Conservation (phyloP, 2,113 vertebrate genomes). For the Apus apus region DNA sequence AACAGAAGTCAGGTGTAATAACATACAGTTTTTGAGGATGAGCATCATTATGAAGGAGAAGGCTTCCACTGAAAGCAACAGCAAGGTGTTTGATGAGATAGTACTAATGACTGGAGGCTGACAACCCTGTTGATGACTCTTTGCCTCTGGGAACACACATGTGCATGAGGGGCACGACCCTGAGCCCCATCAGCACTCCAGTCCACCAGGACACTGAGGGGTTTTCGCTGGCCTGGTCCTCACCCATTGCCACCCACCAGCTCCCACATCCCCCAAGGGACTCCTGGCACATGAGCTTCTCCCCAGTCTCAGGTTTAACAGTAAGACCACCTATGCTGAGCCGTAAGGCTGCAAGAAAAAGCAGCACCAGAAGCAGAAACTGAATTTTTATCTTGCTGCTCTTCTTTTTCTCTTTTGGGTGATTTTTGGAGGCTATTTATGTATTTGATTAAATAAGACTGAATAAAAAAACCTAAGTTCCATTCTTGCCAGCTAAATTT, state of each 20-base stretch:
- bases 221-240: not conserved
- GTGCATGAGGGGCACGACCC: not conserved
- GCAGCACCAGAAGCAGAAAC: not conserved
- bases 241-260: not conserved
- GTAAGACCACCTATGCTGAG: not conserved
- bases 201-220: not conserved
- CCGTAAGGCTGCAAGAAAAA: not conserved
- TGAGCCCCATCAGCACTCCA: not conserved
- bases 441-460: not conserved
- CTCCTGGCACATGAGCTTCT: fast-evolving
- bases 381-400: not conserved
- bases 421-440: not conserved
- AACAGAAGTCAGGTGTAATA: not conserved
- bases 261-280: not conserved
- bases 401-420: not conserved
- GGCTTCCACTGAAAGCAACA: not conserved
- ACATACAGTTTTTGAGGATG: not conserved
- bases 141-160: not conserved
- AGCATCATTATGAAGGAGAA: not conserved
- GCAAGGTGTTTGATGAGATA: not conserved
- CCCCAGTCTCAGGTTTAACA: not conserved
- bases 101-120: not conserved
- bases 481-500: not conserved
- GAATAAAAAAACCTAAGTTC: not conserved
- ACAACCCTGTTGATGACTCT: fast-evolving